Conservation (phyloP, 2,113 vertebrate genomes). For the Rhea pennata region DNA sequence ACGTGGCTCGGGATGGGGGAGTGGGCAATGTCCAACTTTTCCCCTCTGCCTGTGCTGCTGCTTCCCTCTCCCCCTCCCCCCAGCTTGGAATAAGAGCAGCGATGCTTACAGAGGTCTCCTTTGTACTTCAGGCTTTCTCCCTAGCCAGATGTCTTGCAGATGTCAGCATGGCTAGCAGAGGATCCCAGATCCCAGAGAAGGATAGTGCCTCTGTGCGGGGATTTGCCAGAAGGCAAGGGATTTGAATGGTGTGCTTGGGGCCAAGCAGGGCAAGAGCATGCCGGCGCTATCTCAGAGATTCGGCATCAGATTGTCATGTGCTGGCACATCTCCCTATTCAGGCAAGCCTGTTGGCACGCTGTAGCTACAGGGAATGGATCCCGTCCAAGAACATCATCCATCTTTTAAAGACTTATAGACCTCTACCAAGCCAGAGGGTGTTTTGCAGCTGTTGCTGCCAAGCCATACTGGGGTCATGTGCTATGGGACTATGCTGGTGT, state of each 20-base stretch:
- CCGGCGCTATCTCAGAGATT: rapidly evolving
- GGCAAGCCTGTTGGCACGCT: background rate
- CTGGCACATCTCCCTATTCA: background rate
- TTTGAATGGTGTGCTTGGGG: background rate
- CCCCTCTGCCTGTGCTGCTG: background rate
- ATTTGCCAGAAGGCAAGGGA: background rate
- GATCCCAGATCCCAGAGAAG: background rate
- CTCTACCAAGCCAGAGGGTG: background rate
- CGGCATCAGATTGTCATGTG: background rate
- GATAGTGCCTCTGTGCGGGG: background rate
- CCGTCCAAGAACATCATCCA: constrained; percentile 50
- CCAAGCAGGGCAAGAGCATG: background rate
- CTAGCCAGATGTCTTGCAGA: background rate
- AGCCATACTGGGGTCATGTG: background rate
- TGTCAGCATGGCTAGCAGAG: background rate
- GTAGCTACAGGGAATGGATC: constrained; percentile 36
- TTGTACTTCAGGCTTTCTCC: background rate
- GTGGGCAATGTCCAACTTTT: background rate
- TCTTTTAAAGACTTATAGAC: constrained; percentile 44
- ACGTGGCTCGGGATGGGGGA: background rate
- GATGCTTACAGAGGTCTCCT: background rate
- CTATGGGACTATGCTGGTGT: background rate
- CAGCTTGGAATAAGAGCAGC: background rate
- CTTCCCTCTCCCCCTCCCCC: background rate
- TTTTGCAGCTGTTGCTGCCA: constrained; percentile 37